Evolutionary conservation across 1,140 invertebrate species (phyloP), one percentile per base, ranked within the genome.

Genomic region (Sitophilus oryzae): DNA sequence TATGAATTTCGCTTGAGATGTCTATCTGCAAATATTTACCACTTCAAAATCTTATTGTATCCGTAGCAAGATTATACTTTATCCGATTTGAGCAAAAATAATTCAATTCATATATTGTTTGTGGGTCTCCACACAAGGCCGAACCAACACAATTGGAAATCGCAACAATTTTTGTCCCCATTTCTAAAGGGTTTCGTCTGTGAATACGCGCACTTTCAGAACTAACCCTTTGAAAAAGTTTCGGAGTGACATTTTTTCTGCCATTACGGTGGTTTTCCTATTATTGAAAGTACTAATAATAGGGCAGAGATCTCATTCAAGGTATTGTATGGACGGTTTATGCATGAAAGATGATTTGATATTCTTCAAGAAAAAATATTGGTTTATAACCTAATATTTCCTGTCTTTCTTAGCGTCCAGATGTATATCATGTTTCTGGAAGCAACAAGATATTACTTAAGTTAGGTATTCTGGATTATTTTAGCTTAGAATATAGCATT

Each of bases 281-380:
- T 50, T 50, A 16, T 50, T 8, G 35, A 37, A 50, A 38, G 25
- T 50, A 50, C 35, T 50, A 50, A 50, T 50, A 50, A 25, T 50
- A 20, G 47, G 47, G 9, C 25, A 11, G 11, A 30, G 11, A 11
- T 30, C 11, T 30, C 25, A 30, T 30, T 30, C 25, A n/a, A n/a
- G n/a, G n/a, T n/a, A n/a, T 30, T 30, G 25, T 30, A 30, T 30
- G 5, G 25, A 30, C 11, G 11, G 25, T 30, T 6, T 11, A 30
- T 30, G 25, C 25, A 11, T 30, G 5, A 30, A 30, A 30, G 25
- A 6, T 30, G 25, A 11, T 30, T 30, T 30, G n/a, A n/a, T n/a
- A n/a, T n/a, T n/a, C n/a, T n/a, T n/a, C n/a, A n/a, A n/a, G n/a
- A n/a, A n/a, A n/a, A n/a, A n/a, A n/a, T n/a, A n/a, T n/a, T n/a